phyloP scores from a whole-genome alignment of 2,888 invertebrate genomes.

The Ichneumoninae sp. region DNA sequence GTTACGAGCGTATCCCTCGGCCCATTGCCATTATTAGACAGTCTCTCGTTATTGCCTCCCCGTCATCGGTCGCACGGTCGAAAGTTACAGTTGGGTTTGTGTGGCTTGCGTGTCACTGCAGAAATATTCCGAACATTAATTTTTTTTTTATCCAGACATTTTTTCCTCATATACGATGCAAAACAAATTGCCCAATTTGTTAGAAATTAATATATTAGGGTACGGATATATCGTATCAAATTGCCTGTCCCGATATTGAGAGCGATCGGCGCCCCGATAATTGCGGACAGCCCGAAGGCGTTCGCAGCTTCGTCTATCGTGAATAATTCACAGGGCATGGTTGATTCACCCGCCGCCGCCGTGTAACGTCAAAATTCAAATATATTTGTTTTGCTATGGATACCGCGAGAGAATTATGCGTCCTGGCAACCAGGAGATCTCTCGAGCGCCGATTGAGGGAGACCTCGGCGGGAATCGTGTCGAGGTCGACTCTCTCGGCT shows the following conservation, averaged over 20 bases:
- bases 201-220: too few species aligned
- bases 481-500: conserved; percentile 67
- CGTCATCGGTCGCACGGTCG: background rate
- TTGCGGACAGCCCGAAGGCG: background rate
- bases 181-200: too few species aligned
- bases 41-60: background rate
- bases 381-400: background rate
- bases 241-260: background rate
- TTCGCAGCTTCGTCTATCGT: background rate
- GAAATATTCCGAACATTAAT: background rate
- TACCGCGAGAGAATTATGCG: background rate
- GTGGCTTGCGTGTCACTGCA: background rate
- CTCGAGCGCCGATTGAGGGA: conserved; percentile 25
- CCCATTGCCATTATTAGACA: conserved; percentile 15
- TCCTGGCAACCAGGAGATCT: background rate
- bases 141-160: background rate
- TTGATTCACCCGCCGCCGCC: background rate
- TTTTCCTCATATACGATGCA: too few species aligned
- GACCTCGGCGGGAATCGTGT: conserved; percentile 65
- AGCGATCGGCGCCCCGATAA: background rate
- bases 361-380: background rate
- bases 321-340: background rate
- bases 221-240: background rate
- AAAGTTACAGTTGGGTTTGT: background rate
- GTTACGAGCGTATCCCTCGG: background rate